Conservation (phyloP, 2,797 vertebrate species). For the Podarcis lilfordi region DNA sequence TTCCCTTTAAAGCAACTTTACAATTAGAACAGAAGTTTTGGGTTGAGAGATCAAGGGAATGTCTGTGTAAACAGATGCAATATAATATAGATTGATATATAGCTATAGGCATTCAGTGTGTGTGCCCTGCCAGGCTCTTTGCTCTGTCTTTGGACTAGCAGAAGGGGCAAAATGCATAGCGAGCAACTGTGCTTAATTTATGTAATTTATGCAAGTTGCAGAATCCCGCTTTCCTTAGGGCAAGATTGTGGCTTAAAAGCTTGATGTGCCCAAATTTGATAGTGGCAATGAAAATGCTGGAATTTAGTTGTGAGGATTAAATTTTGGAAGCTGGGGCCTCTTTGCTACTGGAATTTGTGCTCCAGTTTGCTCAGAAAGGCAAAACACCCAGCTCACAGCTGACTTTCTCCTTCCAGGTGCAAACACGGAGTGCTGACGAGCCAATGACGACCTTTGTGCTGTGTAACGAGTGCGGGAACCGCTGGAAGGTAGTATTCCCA, state of each 20-base stretch:
- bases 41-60: too few species aligned
- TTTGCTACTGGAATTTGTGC: not conserved
- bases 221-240: not conserved
- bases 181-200: not conserved
- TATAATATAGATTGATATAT: too few species aligned
- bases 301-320: not conserved
- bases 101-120: not conserved
- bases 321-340: not conserved
- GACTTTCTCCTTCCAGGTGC: conserved; percentile 80
- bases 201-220: not conserved
- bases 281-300: not conserved
- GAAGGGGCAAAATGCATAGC: not conserved
- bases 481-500: conserved; percentile 91
- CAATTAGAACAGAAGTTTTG: too few species aligned
- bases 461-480: conserved; percentile 97
- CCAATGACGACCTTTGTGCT: conserved; percentile 98
- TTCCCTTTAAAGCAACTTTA: too few species aligned
- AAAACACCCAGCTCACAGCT: fast-evolving
- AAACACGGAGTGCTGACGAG: conserved; percentile 96
- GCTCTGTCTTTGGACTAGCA: not conserved
- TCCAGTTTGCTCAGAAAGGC: not conserved
- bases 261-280: not conserved
- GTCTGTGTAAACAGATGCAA: too few species aligned
- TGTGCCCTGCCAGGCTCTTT: not conserved
- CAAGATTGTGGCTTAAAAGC: not conserved